Percentiles rank a stretch among this genome's conserved stretches.
phyloP scores from a whole-genome alignment of 2,113 vertebrate species.

The Halcyon malimbica region DNA sequence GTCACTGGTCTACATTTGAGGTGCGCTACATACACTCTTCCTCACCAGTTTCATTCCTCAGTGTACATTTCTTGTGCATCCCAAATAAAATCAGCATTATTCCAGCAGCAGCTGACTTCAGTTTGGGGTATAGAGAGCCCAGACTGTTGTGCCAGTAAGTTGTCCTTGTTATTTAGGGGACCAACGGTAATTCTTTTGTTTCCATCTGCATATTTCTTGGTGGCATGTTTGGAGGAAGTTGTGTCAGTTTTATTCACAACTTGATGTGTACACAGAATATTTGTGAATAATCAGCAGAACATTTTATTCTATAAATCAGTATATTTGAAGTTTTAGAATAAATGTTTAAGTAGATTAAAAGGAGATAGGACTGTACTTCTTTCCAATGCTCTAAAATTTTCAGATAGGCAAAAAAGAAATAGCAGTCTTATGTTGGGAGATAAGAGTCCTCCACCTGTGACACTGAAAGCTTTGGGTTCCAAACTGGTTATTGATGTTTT shows the following conservation, averaged over 20 bases:
- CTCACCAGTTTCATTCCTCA: background rate
- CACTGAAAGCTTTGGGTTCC: background rate
- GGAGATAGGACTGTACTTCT: accelerated
- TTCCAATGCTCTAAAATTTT: background rate
- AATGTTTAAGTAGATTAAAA: background rate
- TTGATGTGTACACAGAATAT: background rate
- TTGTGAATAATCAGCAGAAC: background rate
- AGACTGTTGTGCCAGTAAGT: background rate
- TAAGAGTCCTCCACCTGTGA: background rate
- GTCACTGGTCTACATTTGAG: background rate
- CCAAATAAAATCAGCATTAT: background rate
- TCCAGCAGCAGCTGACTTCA: background rate
- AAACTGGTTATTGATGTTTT: background rate
- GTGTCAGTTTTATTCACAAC: background rate
- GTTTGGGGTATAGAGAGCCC: background rate
- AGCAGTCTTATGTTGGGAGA: background rate
- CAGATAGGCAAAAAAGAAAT: background rate
- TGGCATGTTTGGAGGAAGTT: background rate
- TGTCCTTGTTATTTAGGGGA: background rate
- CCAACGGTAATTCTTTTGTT: background rate
- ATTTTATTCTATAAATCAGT: background rate
- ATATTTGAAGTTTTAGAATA: background rate
- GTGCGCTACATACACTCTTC: background rate
- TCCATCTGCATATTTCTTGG: background rate
- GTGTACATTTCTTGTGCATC: background rate